Conservation (phyloP, 2,113 vertebrate genomes). For the Hyperoodon ampullatus region DNA sequence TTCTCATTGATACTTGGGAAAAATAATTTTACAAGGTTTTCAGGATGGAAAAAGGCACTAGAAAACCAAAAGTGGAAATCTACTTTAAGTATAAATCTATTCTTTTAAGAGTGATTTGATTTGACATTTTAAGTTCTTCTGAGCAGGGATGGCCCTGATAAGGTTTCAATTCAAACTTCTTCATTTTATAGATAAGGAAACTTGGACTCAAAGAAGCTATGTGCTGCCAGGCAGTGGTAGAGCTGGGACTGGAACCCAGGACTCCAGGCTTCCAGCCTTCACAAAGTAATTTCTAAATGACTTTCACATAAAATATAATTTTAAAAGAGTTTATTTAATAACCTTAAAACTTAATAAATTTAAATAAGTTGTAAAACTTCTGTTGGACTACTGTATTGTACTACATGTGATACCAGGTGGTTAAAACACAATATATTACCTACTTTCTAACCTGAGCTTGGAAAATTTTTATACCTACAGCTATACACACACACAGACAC, state of each 20-base stretch:
- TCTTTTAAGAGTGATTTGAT: constrained; percentile 2
- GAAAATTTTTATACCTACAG: neutral
- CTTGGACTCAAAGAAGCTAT: neutral
- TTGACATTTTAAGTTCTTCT: neutral
- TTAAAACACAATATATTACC: neutral
- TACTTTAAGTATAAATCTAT: neutral
- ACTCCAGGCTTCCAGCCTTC: neutral
- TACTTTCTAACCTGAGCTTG: constrained; percentile 2
- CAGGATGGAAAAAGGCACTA: neutral
- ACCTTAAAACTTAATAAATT: neutral
- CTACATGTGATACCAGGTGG: neutral
- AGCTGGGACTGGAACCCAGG: neutral
- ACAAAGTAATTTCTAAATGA: neutral
- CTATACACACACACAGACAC: neutral
- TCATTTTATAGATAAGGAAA: neutral
- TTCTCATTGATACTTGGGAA: neutral
- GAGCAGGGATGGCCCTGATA: neutral
- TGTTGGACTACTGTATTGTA: neutral
- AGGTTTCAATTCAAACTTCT: neutral
- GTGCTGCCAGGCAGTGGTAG: neutral
- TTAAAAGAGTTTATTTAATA: neutral
- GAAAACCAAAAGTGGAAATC: neutral
- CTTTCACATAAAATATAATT: neutral
- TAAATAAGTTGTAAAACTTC: neutral
- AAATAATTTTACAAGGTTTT: constrained; percentile 22